Evolutionary conservation across 2,888 invertebrate genomes (phyloP), one percentile per base, ranked within the genome.

Genomic region (Harmothoe impar): DNA sequence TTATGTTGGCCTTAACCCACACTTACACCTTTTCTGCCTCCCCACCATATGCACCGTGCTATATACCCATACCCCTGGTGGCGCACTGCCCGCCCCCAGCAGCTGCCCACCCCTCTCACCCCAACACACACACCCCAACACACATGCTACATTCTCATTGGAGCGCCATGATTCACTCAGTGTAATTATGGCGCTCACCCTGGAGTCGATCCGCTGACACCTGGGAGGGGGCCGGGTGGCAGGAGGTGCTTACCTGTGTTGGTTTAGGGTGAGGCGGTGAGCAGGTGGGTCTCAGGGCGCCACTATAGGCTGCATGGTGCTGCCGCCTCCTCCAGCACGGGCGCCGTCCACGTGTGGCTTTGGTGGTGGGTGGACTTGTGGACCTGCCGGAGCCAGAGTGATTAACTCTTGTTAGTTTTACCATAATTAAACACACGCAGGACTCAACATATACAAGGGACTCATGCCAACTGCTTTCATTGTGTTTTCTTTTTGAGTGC

Each of bases 141-240:
- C 52, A 86, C 86, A 86, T 86, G 86, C 86, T 86, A 86, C 51
- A 86, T 54, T 86, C 86, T 86, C 86, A 86, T 86, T 29, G 25
- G 25, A 0, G 23, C 29, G 52, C 54, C 33, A 56, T 86, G 86
- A 86, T 54, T 86, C 86, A 86, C 33, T 52, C 86, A 23, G 7
- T 86, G 56, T 86, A 86, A 86, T 86, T 86, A 86, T 54, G 25
- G 23, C 52, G 35, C 0, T n/a, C 20, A 54, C 15, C 52, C 81
- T 15, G 25, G 81, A 33, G 81, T 43, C 43, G 81, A 81, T 81
- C 81, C 81, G 1, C 35, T 15, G 43, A 81, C 81, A 81, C 81
- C 10, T 81, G 31, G 81, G 81, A 35, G 72, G 72, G 5, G 25
- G 31, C 7, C 3, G 72, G 72, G 31, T 7, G 72, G 29, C 29